Evolutionary conservation across 2,797 vertebrate genomes (phyloP).

Genomic region (Sternotherus odoratus): DNA sequence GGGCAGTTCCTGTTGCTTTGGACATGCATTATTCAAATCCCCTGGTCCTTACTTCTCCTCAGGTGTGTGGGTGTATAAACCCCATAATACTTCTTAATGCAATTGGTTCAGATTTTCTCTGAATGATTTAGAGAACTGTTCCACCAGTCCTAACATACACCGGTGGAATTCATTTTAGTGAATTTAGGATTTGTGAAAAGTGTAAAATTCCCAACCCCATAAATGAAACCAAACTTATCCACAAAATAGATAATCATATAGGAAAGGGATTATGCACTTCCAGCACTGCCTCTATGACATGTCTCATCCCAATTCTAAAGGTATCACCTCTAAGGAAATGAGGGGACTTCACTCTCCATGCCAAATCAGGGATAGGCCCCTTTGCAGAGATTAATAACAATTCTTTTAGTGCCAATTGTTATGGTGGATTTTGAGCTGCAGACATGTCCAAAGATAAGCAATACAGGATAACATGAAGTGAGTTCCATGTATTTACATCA

Average conservation of each 20-base stretch:
- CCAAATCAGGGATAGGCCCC: background rate
- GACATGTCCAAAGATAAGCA: slow-evolving; percentile 3
- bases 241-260: background rate
- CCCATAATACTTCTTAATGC: background rate
- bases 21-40: background rate
- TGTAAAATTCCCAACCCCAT: background rate
- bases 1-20: background rate
- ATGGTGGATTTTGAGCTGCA: background rate
- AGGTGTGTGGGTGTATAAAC: background rate
- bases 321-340: background rate
- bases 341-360: background rate
- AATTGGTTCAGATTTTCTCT: background rate
- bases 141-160: background rate
- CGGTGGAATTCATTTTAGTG: background rate
- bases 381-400: background rate
- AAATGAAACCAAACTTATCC: background rate
- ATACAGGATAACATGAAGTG: slow-evolving; percentile 8
- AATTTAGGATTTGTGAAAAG: background rate
- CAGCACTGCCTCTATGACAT: background rate
- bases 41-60: background rate
- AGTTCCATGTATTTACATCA: slow-evolving; percentile 5
- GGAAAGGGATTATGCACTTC: background rate
- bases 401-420: background rate
- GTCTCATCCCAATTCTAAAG: background rate
- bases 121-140: background rate